Percentiles rank a stretch among this genome's conserved stretches.
Evolutionary conservation across 53 echinoderm and acorn worm genomes (phyloP).

Genomic region (Astropecten irregularis): DNA sequence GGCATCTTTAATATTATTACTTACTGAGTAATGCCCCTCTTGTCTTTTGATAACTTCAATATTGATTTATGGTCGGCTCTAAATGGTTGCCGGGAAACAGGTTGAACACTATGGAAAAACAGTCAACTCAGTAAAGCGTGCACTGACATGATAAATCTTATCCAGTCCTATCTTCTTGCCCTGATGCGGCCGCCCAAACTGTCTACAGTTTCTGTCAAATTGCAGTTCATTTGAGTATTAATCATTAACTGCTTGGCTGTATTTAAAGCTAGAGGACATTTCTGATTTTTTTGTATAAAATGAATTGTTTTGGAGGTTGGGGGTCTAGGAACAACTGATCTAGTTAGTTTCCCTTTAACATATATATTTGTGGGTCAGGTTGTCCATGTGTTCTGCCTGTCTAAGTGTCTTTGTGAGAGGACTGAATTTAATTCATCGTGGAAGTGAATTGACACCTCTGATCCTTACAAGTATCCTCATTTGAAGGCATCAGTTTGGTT

Average conservation of each 20-base stretch:
- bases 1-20: slow-evolving; percentile 28
- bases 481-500: not conserved
- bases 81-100: slow-evolving; percentile 14
- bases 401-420: too few relatives aligned
- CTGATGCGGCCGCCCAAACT: not conserved
- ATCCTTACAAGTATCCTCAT: not conserved
- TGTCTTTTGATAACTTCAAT: slow-evolving; percentile 26
- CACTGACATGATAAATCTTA: slow-evolving; percentile 21
- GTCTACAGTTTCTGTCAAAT: not conserved
- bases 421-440: too few relatives aligned
- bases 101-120: slow-evolving; percentile 13
- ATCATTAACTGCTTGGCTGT: slow-evolving; percentile 12
- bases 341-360: too few relatives aligned
- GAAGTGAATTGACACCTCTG: too few relatives aligned
- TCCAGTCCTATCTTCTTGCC: too few relatives aligned
- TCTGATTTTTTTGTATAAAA: too few relatives aligned
- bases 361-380: too few relatives aligned
- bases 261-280: too few relatives aligned
- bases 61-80: slow-evolving; percentile 10
- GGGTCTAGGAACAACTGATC: too few relatives aligned
- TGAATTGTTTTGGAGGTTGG: too few relatives aligned
- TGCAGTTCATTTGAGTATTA: not conserved
- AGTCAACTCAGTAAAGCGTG: not conserved
- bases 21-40: not conserved
- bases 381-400: too few relatives aligned